These are phyloP conservation scores for Mesocricetus auratus DNA, from an alignment of 2,113 vertebrate species.

Conservation along the genomic window DNA sequence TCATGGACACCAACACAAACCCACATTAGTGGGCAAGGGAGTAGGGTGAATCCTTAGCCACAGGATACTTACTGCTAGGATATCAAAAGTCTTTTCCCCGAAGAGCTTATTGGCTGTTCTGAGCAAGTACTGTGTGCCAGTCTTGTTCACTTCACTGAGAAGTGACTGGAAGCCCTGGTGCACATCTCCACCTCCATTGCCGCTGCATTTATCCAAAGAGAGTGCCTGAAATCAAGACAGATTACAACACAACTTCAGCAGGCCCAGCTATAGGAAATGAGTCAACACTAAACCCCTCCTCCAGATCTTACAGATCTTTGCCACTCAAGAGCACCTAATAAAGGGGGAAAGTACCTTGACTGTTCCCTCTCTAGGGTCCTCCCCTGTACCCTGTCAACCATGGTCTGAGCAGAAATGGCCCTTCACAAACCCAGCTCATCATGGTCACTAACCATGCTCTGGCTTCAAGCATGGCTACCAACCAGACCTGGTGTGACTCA, in stretches of 20 bases:
- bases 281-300: neutral
- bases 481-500: neutral
- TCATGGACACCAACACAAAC: neutral
- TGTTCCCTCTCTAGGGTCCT: neutral
- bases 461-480: neutral
- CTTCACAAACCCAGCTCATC: no score
- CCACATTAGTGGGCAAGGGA: rapidly evolving
- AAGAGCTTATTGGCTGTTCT: slow-evolving; percentile 94
- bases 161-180: slow-evolving; percentile 89
- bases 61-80: slow-evolving; percentile 89
- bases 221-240: slow-evolving; percentile 87
- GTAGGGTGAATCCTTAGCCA: neutral
- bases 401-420: neutral
- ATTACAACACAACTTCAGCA: neutral
- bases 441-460: neutral
- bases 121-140: slow-evolving; percentile 89
- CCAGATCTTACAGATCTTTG: no score
- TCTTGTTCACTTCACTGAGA: slow-evolving; percentile 89
- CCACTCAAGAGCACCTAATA: neutral
- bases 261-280: neutral
- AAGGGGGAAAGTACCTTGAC: neutral
- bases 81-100: slow-evolving; percentile 90
- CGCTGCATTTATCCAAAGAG: slow-evolving; percentile 82
- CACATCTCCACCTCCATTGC: slow-evolving; percentile 76
- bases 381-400: neutral